These are phyloP conservation scores for Entelurus aequoreus DNA, from an alignment of 2,113 vertebrate species.

Conservation along the genomic window DNA sequence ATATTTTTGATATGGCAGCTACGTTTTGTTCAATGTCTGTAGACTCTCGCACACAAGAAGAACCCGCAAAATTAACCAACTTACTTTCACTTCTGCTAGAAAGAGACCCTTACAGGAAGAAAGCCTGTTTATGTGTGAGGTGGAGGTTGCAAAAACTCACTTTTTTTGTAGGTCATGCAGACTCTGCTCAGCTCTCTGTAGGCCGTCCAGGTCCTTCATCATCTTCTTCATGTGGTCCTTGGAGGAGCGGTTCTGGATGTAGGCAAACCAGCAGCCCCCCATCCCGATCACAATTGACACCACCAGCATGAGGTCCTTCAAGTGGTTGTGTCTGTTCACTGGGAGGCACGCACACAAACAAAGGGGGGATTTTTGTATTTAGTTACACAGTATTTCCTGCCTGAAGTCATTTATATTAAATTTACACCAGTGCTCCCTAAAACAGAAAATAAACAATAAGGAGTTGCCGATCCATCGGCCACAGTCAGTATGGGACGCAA, in stretches of 20 bases:
- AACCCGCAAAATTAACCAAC: no score
- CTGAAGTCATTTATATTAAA: no score
- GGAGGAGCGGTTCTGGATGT: slow-evolving; percentile 97
- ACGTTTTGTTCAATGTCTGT: no score
- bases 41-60: no score
- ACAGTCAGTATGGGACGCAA: no score
- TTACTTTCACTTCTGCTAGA: no score
- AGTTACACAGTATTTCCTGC: no score
- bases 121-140: slow-evolving; percentile 10
- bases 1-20: no score
- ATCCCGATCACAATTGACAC: slow-evolving; percentile 98
- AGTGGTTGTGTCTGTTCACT: slow-evolving; percentile 94
- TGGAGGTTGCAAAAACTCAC: slow-evolving; percentile 63
- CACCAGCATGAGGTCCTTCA: slow-evolving; percentile 99
- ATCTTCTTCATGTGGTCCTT: slow-evolving; percentile 99
- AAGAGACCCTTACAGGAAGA: background rate
- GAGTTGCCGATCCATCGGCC: no score
- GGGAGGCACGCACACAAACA: background rate
- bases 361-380: no score
- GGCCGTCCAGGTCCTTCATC: slow-evolving; percentile 95
- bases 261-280: slow-evolving; percentile 98
- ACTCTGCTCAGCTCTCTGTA: slow-evolving; percentile 95
- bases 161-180: slow-evolving; percentile 94
- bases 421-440: no score
- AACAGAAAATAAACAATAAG: no score